phyloP scores from a whole-genome alignment of 2,888 invertebrate genomes.

The Heliconius sara region DNA sequence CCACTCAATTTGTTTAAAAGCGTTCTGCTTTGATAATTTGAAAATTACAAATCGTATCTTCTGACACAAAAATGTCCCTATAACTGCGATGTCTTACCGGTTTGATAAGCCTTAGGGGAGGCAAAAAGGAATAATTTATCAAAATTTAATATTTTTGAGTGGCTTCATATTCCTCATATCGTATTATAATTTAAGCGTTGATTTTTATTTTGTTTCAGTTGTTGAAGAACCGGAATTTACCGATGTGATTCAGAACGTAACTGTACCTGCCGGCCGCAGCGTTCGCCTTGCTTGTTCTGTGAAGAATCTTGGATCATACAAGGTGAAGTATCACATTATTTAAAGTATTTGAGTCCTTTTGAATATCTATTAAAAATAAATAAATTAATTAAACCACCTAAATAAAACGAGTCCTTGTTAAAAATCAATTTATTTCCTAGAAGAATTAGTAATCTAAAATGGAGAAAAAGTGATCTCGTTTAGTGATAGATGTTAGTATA shows the following conservation, averaged over 20 bases:
- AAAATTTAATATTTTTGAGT: slow-evolving; percentile 36
- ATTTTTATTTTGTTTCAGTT: slow-evolving; percentile 84
- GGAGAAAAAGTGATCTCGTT: background rate
- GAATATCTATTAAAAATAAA: background rate
- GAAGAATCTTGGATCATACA: slow-evolving; percentile 94
- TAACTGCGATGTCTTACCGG: slow-evolving; percentile 71
- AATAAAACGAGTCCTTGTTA: slow-evolving; percentile 37
- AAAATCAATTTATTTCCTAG: background rate
- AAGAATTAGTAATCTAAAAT: background rate
- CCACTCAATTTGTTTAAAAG: slow-evolving; percentile 85
- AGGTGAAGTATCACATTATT: slow-evolving; percentile 83
- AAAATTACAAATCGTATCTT: slow-evolving; percentile 83
- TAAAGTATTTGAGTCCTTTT: background rate
- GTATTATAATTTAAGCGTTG: slow-evolving; percentile 14
- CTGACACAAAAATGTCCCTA: slow-evolving; percentile 80
- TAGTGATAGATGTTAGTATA: slow-evolving; percentile 48
- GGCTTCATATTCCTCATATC: slow-evolving; percentile 22
- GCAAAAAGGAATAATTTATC: slow-evolving; percentile 39
- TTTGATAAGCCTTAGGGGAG: slow-evolving; percentile 55
- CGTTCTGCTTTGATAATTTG: slow-evolving; percentile 84
- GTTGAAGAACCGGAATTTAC: slow-evolving; percentile 95
- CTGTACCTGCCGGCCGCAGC: slow-evolving; percentile 94
- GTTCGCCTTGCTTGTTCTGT: slow-evolving; percentile 95
- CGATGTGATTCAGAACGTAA: slow-evolving; percentile 95
- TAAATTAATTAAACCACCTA: background rate